Base-by-base conservation (phyloP, 2,888 invertebrate genomes). In the Phyllotreta cruciferae region DNA sequence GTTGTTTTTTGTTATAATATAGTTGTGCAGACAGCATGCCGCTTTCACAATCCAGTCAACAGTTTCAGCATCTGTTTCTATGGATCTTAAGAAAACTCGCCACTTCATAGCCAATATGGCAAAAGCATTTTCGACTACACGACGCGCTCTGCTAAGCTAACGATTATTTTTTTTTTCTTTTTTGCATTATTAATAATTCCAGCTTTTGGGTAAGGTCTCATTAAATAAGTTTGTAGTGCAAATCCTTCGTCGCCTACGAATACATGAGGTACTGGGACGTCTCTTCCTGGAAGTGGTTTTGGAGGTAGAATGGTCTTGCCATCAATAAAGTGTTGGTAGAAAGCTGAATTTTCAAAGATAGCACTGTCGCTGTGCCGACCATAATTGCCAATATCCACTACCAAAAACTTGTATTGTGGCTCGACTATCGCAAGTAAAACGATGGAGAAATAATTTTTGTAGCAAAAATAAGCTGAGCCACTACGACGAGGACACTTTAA, bases 311-410 rank as follows among this genome's bases (percentile, higher is more conserved):
- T 50, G 36, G 34, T 50, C 11, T 50, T 34, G 36, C 3, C 42
- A 42, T 56, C 41, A 56, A 56, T 41, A 42, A 13, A 56, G 44
- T 14, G 3, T 56, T 42, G 41, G 42, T 56, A 56, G 42, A 56
- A 56, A 56, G 34, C 56, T 56, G 56, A 56, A 56, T 56, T 56
- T 56, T 56, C 56, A 42, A 56, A 56, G 41, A 56, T 56, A 13
- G 41, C 56, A 9, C 42, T 56, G 14, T 56, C 56, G 41, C 56
- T 56, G 56, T 42, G 44, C 7, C 56, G 56, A n/a, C 41, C 42
- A 56, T 42, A n/a, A n/a, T n/a, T n/a, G n/a, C n/a, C n/a, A n/a
- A n/a, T n/a, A n/a, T n/a, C n/a, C n/a, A n/a, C n/a, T 56, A 56
- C 56, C 56, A 56, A 9, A 24, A 41, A 42, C 34, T 56, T 56